Percentiles rank a stretch among this genome's conserved stretches.
These are phyloP conservation scores for Caenorhabditis briggsae DNA, from an alignment of 1,140 invertebrate genomes.

Conservation along the genomic window DNA sequence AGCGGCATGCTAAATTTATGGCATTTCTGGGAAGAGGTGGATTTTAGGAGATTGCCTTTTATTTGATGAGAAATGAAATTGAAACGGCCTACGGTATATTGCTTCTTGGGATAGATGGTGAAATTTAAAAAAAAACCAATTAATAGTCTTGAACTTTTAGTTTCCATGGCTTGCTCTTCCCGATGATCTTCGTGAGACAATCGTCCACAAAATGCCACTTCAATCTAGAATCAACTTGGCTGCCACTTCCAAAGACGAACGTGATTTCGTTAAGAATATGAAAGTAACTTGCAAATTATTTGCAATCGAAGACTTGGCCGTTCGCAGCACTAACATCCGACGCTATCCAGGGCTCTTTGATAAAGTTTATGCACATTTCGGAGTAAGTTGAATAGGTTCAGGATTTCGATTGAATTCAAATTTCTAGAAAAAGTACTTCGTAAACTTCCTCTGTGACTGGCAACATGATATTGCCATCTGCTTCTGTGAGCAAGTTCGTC, in stretches of 20 bases:
- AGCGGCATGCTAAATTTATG: slow-evolving; percentile 1
- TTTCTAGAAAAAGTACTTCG: slow-evolving; percentile 4
- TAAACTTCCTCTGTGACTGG: slow-evolving; percentile 15
- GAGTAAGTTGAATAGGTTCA: not conserved
- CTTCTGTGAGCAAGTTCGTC: slow-evolving; percentile 1
- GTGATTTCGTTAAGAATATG: not conserved
- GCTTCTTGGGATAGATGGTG: not conserved
- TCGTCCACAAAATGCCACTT: slow-evolving; percentile 17
- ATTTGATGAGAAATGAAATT: not conserved
- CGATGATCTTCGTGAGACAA: not conserved
- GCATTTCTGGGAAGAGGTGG: not conserved
- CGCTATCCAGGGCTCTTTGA: not conserved
- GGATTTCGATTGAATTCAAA: not conserved
- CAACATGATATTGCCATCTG: slow-evolving; percentile 16
- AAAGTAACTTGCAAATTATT: not conserved
- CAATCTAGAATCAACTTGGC: not conserved
- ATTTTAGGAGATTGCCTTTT: not conserved
- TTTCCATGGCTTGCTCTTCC: slow-evolving; percentile 27
- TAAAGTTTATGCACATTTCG: not conserved
- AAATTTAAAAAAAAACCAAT: not conserved
- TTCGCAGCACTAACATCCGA: not conserved
- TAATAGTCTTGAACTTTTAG: not conserved
- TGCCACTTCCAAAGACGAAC: slow-evolving; percentile 12
- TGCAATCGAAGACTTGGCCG: not conserved
- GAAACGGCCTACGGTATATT: not conserved